A percentile compares a stretch with the other conserved stretches of the same genome.
Conservation (phyloP, 2,113 vertebrate genomes). For the Salvelinus alpinus region DNA sequence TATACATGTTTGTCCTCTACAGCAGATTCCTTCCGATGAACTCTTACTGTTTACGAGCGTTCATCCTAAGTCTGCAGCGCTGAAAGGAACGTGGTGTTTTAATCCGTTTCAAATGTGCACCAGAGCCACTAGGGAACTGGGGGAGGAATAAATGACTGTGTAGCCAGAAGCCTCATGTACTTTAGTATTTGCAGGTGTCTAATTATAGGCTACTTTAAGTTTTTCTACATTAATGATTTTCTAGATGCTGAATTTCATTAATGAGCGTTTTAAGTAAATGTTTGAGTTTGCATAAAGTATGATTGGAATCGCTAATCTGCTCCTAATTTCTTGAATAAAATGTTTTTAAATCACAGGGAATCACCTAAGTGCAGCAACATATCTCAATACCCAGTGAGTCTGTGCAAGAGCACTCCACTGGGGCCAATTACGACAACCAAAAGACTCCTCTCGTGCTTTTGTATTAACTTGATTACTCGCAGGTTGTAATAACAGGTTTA, state of each 20-base stretch:
- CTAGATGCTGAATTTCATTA: constrained; percentile 32
- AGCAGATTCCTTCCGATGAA: constrained; percentile 1
- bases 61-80: background rate
- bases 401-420: background rate
- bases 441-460: background rate
- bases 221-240: constrained; percentile 32
- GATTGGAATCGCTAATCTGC: constrained; percentile 24
- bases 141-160: constrained; percentile 32
- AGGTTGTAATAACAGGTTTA: background rate
- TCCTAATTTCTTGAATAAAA: constrained; percentile 16
- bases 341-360: background rate
- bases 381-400: constrained; percentile 2
- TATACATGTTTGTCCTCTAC: constrained; percentile 13
- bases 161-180: constrained; percentile 21
- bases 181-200: constrained; percentile 47
- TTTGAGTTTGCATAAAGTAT: constrained; percentile 39
- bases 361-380: constrained; percentile 15
- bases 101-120: constrained; percentile 33
- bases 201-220: constrained; percentile 38
- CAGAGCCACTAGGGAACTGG: constrained; percentile 21
- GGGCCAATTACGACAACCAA: constrained; percentile 13
- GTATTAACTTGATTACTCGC: background rate
- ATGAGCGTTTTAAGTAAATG: constrained; percentile 31
- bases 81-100: constrained; percentile 34
- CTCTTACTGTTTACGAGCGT: constrained; percentile 13